Conservation (phyloP, 2,888 invertebrate genomes). For the Nemotelus nigrinus region DNA sequence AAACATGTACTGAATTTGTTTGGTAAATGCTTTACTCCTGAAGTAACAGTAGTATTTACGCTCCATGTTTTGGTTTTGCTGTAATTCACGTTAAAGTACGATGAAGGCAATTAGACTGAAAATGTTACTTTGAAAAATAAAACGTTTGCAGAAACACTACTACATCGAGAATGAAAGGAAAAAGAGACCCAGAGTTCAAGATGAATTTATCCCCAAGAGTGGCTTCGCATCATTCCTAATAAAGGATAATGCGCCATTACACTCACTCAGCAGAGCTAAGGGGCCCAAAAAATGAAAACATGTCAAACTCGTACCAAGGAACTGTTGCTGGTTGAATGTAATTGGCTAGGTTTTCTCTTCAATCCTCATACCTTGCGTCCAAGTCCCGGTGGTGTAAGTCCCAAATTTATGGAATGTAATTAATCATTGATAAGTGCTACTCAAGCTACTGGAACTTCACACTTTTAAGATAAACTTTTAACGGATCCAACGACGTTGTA, state of each 20-base stretch:
- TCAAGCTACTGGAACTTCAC: conserved; percentile 2
- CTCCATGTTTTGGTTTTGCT: conserved; percentile 5
- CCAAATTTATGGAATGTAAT: conserved; percentile 28
- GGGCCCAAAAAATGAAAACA: conserved; percentile 5
- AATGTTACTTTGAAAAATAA: conserved; percentile 27
- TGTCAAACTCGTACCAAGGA: neutral
- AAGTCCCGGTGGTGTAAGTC: neutral
- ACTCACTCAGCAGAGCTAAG: neutral
- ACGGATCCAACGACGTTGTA: neutral
- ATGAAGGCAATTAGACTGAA: neutral
- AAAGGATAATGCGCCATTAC: conserved; percentile 13
- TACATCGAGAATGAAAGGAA: neutral
- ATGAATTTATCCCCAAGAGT: conserved; percentile 36
- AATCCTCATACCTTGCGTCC: neutral
- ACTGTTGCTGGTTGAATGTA: conserved; percentile 2
- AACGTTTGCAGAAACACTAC: neutral
- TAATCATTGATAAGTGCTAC: conserved; percentile 42
- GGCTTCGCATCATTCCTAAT: conserved; percentile 18
- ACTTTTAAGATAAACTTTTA: conserved; percentile 30
- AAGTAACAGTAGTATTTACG: neutral
- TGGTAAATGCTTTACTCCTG: neutral
- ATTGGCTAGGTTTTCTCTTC: conserved; percentile 30
- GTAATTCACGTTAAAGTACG: neutral
- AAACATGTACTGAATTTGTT: neutral
- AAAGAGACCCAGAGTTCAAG: conserved; percentile 19